Percentiles rank a stretch among this genome's conserved stretches.
phyloP scores from a whole-genome alignment of 2,797 vertebrate species.

The Okamejei kenojei region DNA sequence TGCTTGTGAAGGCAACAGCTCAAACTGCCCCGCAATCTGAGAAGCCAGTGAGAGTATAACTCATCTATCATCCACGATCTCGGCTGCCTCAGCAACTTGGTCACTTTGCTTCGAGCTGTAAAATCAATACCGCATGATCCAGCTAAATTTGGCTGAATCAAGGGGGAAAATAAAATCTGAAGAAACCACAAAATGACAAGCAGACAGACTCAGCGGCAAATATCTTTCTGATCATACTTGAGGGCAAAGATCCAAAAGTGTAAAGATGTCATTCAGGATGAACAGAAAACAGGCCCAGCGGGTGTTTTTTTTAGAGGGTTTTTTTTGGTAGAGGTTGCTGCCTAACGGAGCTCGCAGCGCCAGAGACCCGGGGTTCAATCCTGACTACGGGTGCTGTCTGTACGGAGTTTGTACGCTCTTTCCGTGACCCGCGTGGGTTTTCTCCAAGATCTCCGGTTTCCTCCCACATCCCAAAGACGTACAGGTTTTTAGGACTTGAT shows the following conservation, averaged over 20 bases:
- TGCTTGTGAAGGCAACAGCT: not conserved
- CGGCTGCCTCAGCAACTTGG: slow-evolving; percentile 12
- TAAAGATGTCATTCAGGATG: slow-evolving; percentile 1
- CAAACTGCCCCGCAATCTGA: not conserved
- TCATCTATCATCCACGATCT: not conserved
- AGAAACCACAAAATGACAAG: not conserved
- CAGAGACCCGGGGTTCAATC: too few species aligned
- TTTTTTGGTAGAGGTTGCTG: too few species aligned
- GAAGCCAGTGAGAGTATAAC: not conserved
- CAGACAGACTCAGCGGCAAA: not conserved
- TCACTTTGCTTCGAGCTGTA: not conserved
- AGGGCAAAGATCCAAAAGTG: slow-evolving; percentile 3
- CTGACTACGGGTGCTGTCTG: too few species aligned
- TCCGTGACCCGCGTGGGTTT: too few species aligned
- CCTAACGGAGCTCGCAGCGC: too few species aligned
- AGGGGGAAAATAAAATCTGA: not conserved
- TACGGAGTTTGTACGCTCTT: too few species aligned
- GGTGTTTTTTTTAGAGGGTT: too few species aligned
- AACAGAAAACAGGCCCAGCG: not conserved
- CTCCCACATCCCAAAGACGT: too few species aligned
- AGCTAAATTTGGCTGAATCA: not conserved
- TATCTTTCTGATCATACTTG: not conserved
- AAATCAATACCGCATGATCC: slow-evolving; percentile 28
- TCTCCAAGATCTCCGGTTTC: too few species aligned
- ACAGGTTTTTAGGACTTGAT: too few species aligned